phyloP scores from a whole-genome alignment of 1,140 invertebrate genomes.

The Bombyx mandarina region DNA sequence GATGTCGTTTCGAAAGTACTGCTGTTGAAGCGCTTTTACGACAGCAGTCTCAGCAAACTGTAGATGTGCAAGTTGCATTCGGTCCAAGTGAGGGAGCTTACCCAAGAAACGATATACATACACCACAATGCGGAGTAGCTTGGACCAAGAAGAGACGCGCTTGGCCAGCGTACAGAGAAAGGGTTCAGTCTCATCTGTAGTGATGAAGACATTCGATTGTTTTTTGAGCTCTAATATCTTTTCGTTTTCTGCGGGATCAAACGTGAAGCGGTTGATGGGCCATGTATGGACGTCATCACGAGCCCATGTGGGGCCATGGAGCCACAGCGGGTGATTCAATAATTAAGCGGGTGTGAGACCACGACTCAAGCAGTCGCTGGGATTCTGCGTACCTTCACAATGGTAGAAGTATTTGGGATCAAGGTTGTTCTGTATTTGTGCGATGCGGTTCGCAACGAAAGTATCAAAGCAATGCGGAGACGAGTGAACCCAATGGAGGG shows the following conservation, averaged over 20 bases:
- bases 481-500: conserved; percentile 39
- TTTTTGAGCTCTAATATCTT: no score
- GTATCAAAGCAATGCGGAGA: conserved; percentile 27
- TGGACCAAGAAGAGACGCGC: no score
- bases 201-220: no score
- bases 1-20: no score
- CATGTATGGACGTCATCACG: not conserved
- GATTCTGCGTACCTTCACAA: conserved; percentile 20
- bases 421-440: conserved; percentile 36
- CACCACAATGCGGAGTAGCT: no score
- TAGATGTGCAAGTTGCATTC: no score
- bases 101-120: no score
- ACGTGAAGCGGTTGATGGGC: not conserved
- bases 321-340: conserved; percentile 28
- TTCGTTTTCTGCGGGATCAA: not conserved
- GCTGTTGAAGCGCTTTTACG: no score
- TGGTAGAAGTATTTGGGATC: conserved; percentile 26
- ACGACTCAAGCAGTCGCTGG: conserved; percentile 13
- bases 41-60: no score
- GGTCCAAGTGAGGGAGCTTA: no score
- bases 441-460: conserved; percentile 52
- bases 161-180: no score
- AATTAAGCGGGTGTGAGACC: conserved; percentile 19
- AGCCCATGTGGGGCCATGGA: conserved; percentile 26
- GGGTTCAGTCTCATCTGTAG: no score